A percentile compares a stretch with the other conserved stretches of the same genome.
Conservation (phyloP, 2,113 vertebrate species). For the Morone chrysops region DNA sequence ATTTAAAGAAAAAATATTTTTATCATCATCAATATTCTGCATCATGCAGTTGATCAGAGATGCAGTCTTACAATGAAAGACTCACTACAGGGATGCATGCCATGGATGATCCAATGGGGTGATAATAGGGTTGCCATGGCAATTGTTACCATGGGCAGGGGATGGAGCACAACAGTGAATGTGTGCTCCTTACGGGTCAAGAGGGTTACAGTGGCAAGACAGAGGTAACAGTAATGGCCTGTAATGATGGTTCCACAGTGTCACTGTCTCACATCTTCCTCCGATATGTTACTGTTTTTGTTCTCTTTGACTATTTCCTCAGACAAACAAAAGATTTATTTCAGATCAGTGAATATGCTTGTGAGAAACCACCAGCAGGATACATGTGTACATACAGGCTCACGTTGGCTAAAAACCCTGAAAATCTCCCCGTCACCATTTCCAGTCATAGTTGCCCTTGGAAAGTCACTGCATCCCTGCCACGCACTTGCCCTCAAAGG, state of each 20-base stretch:
- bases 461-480: slow-evolving; percentile 31
- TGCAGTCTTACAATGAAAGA: slow-evolving; percentile 23
- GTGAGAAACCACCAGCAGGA: not conserved
- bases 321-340: not conserved
- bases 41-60: slow-evolving; percentile 16
- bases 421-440: not conserved
- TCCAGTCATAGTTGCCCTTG: not conserved
- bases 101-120: not conserved
- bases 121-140: slow-evolving; percentile 39
- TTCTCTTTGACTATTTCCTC: not conserved
- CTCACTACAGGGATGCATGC: slow-evolving; percentile 7
- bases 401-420: slow-evolving; percentile 1
- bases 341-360: not conserved
- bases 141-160: slow-evolving; percentile 30
- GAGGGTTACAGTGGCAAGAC: not conserved
- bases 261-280: not conserved
- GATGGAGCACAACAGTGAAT: slow-evolving; percentile 16
- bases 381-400: not conserved
- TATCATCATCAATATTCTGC: too few relatives aligned
- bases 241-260: not conserved
- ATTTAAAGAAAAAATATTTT: slow-evolving; percentile 8
- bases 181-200: not conserved
- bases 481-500: slow-evolving; percentile 14
- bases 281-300: not conserved
- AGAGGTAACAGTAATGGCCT: not conserved